Percentiles rank a stretch among this genome's conserved stretches.
Evolutionary conservation across 1,140 invertebrate genomes (phyloP).

Genomic region (Saxidomus purpurata): DNA sequence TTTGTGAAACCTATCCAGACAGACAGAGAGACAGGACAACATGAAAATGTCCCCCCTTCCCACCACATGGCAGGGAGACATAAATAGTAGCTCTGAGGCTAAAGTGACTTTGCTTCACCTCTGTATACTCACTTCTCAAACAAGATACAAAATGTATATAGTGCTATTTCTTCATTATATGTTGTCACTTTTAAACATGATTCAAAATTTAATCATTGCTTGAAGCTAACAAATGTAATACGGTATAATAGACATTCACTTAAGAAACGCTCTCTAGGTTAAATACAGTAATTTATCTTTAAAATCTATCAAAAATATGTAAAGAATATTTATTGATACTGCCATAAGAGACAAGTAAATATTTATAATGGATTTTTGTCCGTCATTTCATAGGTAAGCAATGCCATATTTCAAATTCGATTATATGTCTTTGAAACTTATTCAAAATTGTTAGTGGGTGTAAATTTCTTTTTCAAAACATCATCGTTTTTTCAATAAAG

Average conservation of each 20-base stretch:
- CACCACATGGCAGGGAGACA: too few species aligned
- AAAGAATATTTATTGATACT: conserved; percentile 39
- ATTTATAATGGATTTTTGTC: conserved; percentile 13
- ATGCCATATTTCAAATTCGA: not conserved
- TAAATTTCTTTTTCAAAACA: not conserved
- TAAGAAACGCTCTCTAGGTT: not conserved
- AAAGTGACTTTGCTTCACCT: too few species aligned
- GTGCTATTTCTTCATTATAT: too few species aligned
- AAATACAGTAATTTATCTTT: conserved; percentile 25
- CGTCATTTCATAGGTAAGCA: not conserved
- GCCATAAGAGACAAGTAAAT: not conserved
- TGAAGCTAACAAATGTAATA: too few species aligned
- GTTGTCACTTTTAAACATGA: too few species aligned
- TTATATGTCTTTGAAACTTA: not conserved
- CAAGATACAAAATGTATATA: too few species aligned
- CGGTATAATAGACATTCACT: not conserved
- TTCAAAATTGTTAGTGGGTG: not conserved
- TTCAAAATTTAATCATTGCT: too few species aligned
- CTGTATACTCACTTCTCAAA: too few species aligned
- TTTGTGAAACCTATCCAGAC: too few species aligned
- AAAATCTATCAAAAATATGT: conserved; percentile 22
- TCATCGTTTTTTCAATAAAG: not conserved
- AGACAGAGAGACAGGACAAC: too few species aligned
- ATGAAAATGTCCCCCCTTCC: too few species aligned
- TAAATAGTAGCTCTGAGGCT: too few species aligned